phyloP scores from a whole-genome alignment of 30 jellyfish, hydroid and myxozoan genomes.

The Sanderia malayensis region DNA sequence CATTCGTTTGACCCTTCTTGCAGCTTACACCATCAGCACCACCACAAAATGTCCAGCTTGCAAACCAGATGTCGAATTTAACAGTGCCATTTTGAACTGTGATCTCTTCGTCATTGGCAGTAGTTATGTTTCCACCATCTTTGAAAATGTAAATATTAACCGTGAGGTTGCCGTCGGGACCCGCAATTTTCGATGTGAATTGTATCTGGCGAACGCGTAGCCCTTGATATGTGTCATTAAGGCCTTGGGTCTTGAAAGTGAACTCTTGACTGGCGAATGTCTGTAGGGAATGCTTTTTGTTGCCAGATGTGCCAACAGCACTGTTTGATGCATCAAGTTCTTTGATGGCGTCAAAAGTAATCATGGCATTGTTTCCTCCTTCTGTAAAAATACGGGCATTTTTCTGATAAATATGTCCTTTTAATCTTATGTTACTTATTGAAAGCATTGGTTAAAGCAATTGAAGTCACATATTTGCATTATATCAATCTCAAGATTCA shows the following conservation, averaged over 20 bases:
- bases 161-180: slow-evolving; percentile 32
- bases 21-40: slow-evolving; percentile 8
- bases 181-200: slow-evolving; percentile 20
- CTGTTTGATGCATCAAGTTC: slow-evolving; percentile 2
- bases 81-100: slow-evolving; percentile 22
- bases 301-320: slow-evolving; percentile 10
- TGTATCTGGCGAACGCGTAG: slow-evolving; percentile 6
- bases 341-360: slow-evolving; percentile 20
- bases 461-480: too few species aligned
- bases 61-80: slow-evolving; percentile 15
- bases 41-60: slow-evolving; percentile 44
- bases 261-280: slow-evolving; percentile 14
- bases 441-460: too few species aligned
- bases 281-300: slow-evolving; percentile 9
- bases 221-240: slow-evolving; percentile 9
- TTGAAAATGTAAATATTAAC: slow-evolving; percentile 33
- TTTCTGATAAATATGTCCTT: too few species aligned
- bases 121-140: slow-evolving; percentile 9
- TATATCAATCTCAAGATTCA: too few species aligned
- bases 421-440: too few species aligned
- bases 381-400: too few species aligned
- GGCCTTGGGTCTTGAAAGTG: slow-evolving; percentile 12
- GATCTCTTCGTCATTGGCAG: slow-evolving; percentile 24
- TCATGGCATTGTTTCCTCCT: too few species aligned
- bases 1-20: neutral